Base-by-base conservation (phyloP, 2,888 invertebrate species). In the Tineola bisselliella region DNA sequence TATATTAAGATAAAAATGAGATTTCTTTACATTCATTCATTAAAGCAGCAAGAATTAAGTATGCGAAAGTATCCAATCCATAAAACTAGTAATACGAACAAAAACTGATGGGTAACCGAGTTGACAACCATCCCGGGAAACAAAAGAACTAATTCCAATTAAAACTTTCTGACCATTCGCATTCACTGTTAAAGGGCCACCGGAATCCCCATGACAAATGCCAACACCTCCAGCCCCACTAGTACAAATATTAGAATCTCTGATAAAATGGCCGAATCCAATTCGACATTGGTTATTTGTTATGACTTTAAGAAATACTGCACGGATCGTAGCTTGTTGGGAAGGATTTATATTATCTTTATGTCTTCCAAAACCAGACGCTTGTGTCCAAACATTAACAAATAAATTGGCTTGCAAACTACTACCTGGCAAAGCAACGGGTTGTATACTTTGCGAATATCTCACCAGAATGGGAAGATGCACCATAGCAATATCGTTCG, bases 101-200 rank as follows among this genome's bases (percentile, higher is more conserved):
- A 77, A 82, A 0, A 71, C 82, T 5, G 82, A 83, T 17, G 83
- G 82, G 31, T 67, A 75, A 60, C 77, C 76, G 61, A 80, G 64
- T 63, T 80, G 75, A 64, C 82, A 83, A 18, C 82, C 82, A 48
- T 70, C 72, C 5, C 62, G 63, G 1, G 82, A 81, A 6, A 81
- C 81, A 64, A 81, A 83, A 1, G 81, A 82, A 66, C 82, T 83
- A 25, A 83, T 77, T 10, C 82, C 82, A 17, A 82, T 71, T 54
- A 81, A 63, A 57, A 80, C 64, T 61, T 73, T 71, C 62, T 69
- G 61, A 10, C 58, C 59, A 17, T 52, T 43, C 8, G 68, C 66
- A 56, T 68, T 71, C 38, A 76, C 63, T 3, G 76, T 74, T 58
- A 81, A 63, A 6, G 81, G 81, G 6, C 82, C 81, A 0, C 81